Conservation (phyloP, 1,140 invertebrate species). For the Drosophila pandora region DNA sequence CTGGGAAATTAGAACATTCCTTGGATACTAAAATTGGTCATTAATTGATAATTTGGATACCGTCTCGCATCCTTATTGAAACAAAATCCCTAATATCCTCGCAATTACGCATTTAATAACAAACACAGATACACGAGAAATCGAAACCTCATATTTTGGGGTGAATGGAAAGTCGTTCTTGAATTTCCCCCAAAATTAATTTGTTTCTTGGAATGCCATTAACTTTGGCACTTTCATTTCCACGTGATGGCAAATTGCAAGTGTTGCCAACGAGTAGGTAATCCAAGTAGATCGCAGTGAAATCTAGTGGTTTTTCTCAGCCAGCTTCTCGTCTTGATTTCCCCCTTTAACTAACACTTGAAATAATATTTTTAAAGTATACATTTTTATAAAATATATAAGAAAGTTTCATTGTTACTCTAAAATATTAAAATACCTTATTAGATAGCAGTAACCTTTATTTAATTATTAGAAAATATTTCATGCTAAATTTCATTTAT, state of each 20-base stretch:
- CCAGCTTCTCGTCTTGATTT: conserved; percentile 3
- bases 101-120: conserved; percentile 1
- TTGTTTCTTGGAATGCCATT: conserved; percentile 23
- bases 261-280: conserved; percentile 25
- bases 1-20: no score
- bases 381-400: no score
- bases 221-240: conserved; percentile 24
- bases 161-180: not conserved
- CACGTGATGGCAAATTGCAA: conserved; percentile 21
- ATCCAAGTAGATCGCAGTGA: conserved; percentile 36
- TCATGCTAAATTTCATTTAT: not conserved
- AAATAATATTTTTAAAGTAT: not conserved
- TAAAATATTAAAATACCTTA: no score
- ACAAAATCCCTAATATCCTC: not conserved
- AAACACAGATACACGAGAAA: not conserved
- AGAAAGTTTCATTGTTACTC: no score
- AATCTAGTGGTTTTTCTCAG: conserved; percentile 28
- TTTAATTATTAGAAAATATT: not conserved
- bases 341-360: not conserved
- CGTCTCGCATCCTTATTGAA: not conserved
- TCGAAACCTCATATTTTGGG: not conserved
- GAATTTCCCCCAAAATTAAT: conserved; percentile 8
- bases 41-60: not conserved
- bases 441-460: no score
- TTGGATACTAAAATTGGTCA: not conserved